phyloP scores from a whole-genome alignment of 2,113 vertebrate species.

The Corythaeola cristata region DNA sequence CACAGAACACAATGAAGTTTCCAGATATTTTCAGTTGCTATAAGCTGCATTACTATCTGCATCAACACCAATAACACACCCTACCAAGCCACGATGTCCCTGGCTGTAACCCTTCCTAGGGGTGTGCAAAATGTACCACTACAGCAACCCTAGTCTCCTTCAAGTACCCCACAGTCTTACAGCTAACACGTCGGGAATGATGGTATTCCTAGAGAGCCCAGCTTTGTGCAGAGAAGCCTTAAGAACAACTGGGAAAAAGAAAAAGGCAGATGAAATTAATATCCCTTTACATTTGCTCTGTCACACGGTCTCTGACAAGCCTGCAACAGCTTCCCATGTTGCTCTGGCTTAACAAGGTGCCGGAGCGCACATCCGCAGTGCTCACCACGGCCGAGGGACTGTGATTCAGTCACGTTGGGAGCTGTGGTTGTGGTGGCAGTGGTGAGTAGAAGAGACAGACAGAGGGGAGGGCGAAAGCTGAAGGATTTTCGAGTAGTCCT shows the following conservation, averaged over 20 bases:
- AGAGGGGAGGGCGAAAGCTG: not conserved
- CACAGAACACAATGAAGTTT: not conserved
- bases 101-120: not conserved
- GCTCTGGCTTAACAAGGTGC: rapidly evolving
- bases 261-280: not conserved
- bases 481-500: not conserved
- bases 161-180: not conserved
- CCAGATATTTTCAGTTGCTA: not conserved
- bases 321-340: rapidly evolving
- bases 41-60: not conserved
- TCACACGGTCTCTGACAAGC: rapidly evolving
- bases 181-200: rapidly evolving
- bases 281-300: too few relatives aligned
- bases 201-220: not conserved
- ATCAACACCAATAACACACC: not conserved
- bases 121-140: not conserved
- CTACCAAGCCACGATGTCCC: not conserved
- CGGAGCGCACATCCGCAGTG: rapidly evolving
- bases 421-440: rapidly evolving
- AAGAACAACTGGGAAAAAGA: not conserved
- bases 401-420: not conserved
- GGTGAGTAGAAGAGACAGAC: not conserved
- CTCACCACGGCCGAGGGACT: not conserved
- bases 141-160: not conserved
- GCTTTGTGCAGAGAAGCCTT: not conserved